These are phyloP conservation scores for Chrysolina americana DNA, from an alignment of 2,888 invertebrate genomes.

Conservation along the genomic window DNA sequence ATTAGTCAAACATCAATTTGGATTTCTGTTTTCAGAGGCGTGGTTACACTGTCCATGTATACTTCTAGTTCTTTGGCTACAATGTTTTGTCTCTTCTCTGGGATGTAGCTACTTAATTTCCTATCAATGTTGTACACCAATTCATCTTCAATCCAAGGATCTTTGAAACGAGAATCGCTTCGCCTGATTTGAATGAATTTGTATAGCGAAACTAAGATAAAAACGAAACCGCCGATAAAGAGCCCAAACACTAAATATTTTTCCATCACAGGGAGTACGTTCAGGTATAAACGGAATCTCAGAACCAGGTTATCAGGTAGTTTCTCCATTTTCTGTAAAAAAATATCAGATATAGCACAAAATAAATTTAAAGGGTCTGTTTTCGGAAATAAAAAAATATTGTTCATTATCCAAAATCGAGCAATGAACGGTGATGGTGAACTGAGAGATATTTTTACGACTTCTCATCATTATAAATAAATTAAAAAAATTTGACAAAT, in stretches of 20 bases:
- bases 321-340: constrained; percentile 77
- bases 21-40: constrained; percentile 30
- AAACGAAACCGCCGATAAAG: constrained; percentile 71
- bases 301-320: constrained; percentile 76
- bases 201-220: constrained; percentile 72
- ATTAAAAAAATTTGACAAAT: too few species aligned
- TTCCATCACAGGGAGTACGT: constrained; percentile 79
- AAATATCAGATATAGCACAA: neutral
- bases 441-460: too few species aligned
- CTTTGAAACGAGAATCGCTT: constrained; percentile 43
- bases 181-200: constrained; percentile 57
- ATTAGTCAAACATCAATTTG: neutral
- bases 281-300: constrained; percentile 82
- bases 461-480: too few species aligned
- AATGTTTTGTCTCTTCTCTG: constrained; percentile 58
- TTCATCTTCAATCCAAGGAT: constrained; percentile 63
- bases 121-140: constrained; percentile 58
- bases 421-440: too few species aligned
- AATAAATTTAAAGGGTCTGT: neutral
- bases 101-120: constrained; percentile 62
- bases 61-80: constrained; percentile 65
- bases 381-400: too few species aligned
- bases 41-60: constrained; percentile 54
- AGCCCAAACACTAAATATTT: constrained; percentile 72
- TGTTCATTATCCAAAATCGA: too few species aligned